Base-by-base conservation (phyloP, 30 jellyfish, hydroid and myxozoan genomes). In the Aurelia aurita region DNA sequence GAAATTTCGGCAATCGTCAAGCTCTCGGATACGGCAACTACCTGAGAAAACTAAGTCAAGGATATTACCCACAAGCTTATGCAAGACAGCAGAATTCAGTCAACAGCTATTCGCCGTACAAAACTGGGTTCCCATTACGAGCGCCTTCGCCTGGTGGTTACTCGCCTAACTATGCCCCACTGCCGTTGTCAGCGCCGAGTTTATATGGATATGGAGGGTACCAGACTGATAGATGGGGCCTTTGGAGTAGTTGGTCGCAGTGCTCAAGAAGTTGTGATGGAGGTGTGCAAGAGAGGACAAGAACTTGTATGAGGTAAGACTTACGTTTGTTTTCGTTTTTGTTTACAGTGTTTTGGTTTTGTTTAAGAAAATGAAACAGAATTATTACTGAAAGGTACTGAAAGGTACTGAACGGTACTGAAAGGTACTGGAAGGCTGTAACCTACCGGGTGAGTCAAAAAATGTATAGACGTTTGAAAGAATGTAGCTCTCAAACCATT, bases 261-360 rank as follows among this genome's bases (percentile, higher is more conserved):
- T 85, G 95, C 47, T 85, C 95, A 0, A 63, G 89, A 32, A 73
- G 89, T 55, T 85, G 95, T 47, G 88, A 85, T 39, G 89, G 89
- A 5, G 95, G 95, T 15, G 95, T 85, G 18, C 95, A 85, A 55
- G 95, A 85, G 22, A 85, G 95, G 69, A 83, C 93, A 1, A 83
- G 93, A 68, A 51, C 39, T 1, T 83, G 93, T 47, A 20, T 68
- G 49, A 69, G 80, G 93, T 83, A 58, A 11, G 82, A 47, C 9
- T 39, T 39, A 14, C 6, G 12, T 39, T 39, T 39, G 51, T 39
- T 39, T n/a, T 39, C 14, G 7, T 39, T 39, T 3, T 39, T 39
- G 51, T 39, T 31, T 31, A 6, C 15, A 39, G 7, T 0, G 2
- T 15, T 8, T 39, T 39, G 9, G 0, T 9, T 31, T 39, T 39